A percentile compares a stretch with the other conserved stretches of the same genome.
Conservation (phyloP, 2,888 invertebrate species). For the Pardosa pseudoannulata region DNA sequence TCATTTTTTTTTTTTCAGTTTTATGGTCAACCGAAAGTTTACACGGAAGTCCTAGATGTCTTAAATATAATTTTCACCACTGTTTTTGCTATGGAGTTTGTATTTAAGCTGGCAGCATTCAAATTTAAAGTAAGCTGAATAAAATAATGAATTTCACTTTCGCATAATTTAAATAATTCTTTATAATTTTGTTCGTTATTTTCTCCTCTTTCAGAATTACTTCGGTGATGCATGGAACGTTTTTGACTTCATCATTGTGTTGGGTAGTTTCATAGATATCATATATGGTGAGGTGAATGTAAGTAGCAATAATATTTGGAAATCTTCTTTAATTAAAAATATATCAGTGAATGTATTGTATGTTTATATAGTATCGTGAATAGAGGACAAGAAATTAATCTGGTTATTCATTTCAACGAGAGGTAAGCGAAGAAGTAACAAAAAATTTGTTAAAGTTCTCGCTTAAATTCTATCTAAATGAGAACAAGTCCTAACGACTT, state of each 20-base stretch:
- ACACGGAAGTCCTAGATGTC: conserved; percentile 91
- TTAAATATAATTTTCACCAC: conserved; percentile 99
- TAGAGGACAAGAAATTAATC: too few relatives aligned
- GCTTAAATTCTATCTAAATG: too few relatives aligned
- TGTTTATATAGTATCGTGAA: too few relatives aligned
- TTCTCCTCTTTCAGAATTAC: conserved; percentile 86
- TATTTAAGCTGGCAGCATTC: conserved; percentile 98
- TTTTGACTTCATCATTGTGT: conserved; percentile 96
- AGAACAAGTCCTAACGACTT: too few relatives aligned
- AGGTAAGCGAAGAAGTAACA: too few relatives aligned
- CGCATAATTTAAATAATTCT: background rate
- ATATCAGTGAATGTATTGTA: too few relatives aligned
- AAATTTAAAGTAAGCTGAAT: conserved; percentile 88
- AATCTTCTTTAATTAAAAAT: too few relatives aligned
- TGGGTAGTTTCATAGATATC: conserved; percentile 97
- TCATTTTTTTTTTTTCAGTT: conserved; percentile 81
- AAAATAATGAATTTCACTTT: background rate
- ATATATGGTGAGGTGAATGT: conserved; percentile 97
- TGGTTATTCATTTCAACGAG: too few relatives aligned
- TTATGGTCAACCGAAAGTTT: conserved; percentile 89
- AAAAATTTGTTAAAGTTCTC: too few relatives aligned
- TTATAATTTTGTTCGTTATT: background rate
- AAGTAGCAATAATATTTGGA: conserved; percentile 80
- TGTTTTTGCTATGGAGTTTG: conserved; percentile 97
- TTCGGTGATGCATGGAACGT: conserved; percentile 99